Evolutionary conservation across 1,140 invertebrate species (phyloP), one percentile per base, ranked within the genome.

Genomic region (Latrodectus geometricus): DNA sequence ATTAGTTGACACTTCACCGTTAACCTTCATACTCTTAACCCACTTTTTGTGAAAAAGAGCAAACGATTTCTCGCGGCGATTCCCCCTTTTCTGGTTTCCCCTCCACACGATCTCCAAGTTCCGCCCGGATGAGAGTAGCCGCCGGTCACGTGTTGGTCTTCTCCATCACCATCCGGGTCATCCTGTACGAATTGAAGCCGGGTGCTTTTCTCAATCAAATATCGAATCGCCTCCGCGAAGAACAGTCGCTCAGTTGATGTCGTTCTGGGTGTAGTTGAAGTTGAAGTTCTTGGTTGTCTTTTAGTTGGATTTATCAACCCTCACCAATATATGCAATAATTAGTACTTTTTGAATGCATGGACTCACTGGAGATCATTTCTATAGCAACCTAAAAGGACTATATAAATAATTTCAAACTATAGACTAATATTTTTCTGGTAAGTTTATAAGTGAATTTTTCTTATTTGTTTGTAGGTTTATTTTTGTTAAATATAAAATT

Each of bases 1-100:
- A 61, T 61, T 61, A 61, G 11, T 61, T 61, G 54, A 61, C 54
- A 70, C 79, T 66, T 81, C 7, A 20, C 79, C 23, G 21, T 76
- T 84, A 84, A 84, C 82, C 82, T 84, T 84, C 52, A 66, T 76
- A 84, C 82, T 70, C 82, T 76, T 76, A 84, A 84, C 82, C 82
- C 61, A 84, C 73, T 84, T 84, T 72, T 56, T 4, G 54, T 14
- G 17, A 61, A 14, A 61, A 61, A 61, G 54, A 61, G 17, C 54
- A 54, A 52, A 21, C 23, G 65, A 68, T 81, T 72, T 61, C 82
- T 76, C 72, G 72, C 72, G 82, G 82, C 82, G 35, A 68, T 66
- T 54, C 73, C n/a, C 21, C 8, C 5, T 61, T 61, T 61, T 14
- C 56, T 35, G 3, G 0, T 8, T 50, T 49, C 54, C 48, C n/a